Evolutionary conservation across 2,797 vertebrate species (phyloP).

Genomic region (Spinus pinus): DNA sequence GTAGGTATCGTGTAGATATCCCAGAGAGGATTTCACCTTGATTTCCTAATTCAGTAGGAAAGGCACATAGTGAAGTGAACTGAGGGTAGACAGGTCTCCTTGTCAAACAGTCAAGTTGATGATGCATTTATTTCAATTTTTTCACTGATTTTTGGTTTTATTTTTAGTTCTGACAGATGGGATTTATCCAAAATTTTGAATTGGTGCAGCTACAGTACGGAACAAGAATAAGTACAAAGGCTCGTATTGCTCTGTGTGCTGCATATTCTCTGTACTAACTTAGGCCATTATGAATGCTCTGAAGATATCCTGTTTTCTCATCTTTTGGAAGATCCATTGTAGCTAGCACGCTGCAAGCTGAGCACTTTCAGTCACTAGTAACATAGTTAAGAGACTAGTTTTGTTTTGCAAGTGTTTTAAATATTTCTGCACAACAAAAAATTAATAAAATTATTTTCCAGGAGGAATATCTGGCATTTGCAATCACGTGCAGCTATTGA

Average conservation of each 20-base stretch:
- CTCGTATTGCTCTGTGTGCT: rapidly evolving
- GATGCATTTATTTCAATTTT: neutral
- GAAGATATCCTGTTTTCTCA: neutral
- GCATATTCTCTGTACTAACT: neutral
- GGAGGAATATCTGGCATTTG: neutral
- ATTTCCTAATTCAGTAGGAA: neutral
- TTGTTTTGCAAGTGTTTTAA: neutral
- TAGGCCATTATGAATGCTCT: neutral
- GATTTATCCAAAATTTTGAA: neutral
- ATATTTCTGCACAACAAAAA: neutral
- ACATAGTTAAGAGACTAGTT: neutral
- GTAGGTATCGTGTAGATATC: neutral
- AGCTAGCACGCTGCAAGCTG: rapidly evolving
- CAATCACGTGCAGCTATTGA: neutral
- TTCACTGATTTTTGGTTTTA: neutral
- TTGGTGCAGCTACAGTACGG: neutral
- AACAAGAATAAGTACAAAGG: neutral
- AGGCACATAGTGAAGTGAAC: neutral
- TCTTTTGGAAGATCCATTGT: neutral
- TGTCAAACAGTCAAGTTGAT: neutral
- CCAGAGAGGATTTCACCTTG: neutral
- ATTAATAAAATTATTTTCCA: neutral
- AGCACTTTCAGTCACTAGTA: neutral
- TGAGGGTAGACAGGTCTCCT: neutral
- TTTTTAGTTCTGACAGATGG: neutral